Base-by-base conservation (phyloP, 2,113 vertebrate genomes). In the Dermatemys mawii region DNA sequence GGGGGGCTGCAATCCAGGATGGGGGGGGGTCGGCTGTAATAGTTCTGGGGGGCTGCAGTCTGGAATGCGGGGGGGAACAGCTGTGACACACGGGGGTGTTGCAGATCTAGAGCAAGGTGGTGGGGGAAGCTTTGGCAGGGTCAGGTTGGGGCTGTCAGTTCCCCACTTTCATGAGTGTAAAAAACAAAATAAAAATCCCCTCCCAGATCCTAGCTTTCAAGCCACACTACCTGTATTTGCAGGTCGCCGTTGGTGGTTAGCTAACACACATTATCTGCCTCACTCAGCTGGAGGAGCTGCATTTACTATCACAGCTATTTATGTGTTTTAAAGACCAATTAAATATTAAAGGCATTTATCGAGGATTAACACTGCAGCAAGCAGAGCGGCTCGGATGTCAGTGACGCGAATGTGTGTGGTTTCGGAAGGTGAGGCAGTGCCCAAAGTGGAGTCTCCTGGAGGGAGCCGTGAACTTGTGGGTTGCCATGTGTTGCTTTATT, bases 261-360 rank as follows among this genome's bases (percentile, higher is more conserved):
- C 55, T 94, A 90, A 60, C 81, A 26, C 14, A 81, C 10, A 60
- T 80, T 84, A 87, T 83, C 88, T 0, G 1, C 70, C 84, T 78
- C 49, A 50, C 54, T 94, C 83, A 41, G 86, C 91, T 81, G 1
- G 81, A 91, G 85, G 86, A 93, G 51, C 4, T 79, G 92, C 89
- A 82, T 92, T 96, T 94, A 95, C 88, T 92, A 85, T 82, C 92
- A 80, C 91, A 88, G 80, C 93, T 96, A 80, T 96, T 95, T 95
- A 86, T 88, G 81, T 73, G 93, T 94, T 92, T 90, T 92, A 95
- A 96, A 95, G 91, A 90, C 67, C 91, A 81, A 89, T 95, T 88
- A 93, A 94, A 95, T 95, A 95, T 96, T 93, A 93, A 89, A 94
- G 83, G 86, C 88, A 63, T 96, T 94, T 96, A 70, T 93, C 86